Base-by-base conservation (phyloP, 2,888 invertebrate species). In the Sminthurides aquaticus region DNA sequence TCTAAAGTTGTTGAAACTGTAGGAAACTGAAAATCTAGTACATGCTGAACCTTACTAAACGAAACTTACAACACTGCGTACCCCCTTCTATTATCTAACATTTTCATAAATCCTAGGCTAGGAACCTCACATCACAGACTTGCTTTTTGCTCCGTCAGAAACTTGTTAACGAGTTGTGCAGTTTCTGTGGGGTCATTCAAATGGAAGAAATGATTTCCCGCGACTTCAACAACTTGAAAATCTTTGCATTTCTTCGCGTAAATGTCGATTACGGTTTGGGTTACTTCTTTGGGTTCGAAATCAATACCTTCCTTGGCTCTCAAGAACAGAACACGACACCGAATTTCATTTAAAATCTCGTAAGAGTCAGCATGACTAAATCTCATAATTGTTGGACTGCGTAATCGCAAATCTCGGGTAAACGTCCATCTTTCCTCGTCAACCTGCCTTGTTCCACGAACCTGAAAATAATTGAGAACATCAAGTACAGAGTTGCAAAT, bases 321-420 rank as follows among this genome's bases (percentile, higher is more conserved):
- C 5, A 81, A 69, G 1, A 80, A 74, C 29, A 81, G 72, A 59
- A 77, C 72, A 3, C 79, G 79, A 74, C 80, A 80, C n/a, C 65
- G 68, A 24, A 80, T 75, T n/a, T 71, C 68, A 5, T 57, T 76
- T 1, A 81, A 76, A 1, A 82, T 67, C 67, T 81, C 83, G 69
- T 81, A 76, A 20, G 86, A 79, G 11, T 79, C 80, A 72, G 86
- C 86, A 69, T 81, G 81, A 2, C 82, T 83, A 71, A 82, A 84
- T 64, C 80, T 82, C 68, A 81, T 85, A 24, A 74, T 67, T 3
- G 68, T 65, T 0, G 74, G 74, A 52, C 66, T 63, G 26, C 71
- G 65, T 1, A 74, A 52, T 15, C 72, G 67, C 28, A 71, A 59
- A 58, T 74, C 74, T 34, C 74, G 57, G 11, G 63, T 81, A 49